phyloP scores from a whole-genome alignment of 2,797 vertebrate genomes.

The Alosa sapidissima region DNA sequence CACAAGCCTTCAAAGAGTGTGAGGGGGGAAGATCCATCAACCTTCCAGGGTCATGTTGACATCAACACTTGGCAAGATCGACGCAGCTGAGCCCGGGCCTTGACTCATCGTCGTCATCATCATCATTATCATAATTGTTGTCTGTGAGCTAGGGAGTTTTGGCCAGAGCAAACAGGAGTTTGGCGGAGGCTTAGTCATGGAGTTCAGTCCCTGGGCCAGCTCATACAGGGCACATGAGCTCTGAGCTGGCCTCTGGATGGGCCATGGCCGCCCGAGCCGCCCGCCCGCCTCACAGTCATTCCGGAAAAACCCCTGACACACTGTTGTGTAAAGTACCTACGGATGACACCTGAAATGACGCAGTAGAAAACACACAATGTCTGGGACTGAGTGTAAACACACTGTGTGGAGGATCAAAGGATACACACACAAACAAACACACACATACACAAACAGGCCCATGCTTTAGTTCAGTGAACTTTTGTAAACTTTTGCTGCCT shows the following conservation, averaged over 20 bases:
- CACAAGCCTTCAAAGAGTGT: not conserved
- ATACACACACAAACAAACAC: not conserved
- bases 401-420: not conserved
- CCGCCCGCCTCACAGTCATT: not conserved
- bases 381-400: not conserved
- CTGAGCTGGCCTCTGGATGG: not conserved
- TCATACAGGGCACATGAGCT: not conserved
- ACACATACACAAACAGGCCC: not conserved
- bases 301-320: constrained; percentile 22
- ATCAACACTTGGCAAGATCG: not conserved
- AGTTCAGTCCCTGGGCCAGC: not conserved
- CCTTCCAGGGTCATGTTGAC: constrained; percentile 3
- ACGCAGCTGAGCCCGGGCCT: not conserved
- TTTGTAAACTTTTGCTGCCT: not conserved
- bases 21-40: not conserved
- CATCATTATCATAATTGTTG: not conserved
- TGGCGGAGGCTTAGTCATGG: not conserved
- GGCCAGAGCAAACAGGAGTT: not conserved
- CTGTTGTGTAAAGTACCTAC: not conserved
- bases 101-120: not conserved
- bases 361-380: not conserved
- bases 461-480: not conserved
- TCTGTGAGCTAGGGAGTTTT: not conserved
- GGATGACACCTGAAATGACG: not conserved
- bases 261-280: no score